Percentiles rank a stretch among this genome's conserved stretches.
Evolutionary conservation across 2,888 invertebrate species (phyloP).

Genomic region (Portevinia maculata): DNA sequence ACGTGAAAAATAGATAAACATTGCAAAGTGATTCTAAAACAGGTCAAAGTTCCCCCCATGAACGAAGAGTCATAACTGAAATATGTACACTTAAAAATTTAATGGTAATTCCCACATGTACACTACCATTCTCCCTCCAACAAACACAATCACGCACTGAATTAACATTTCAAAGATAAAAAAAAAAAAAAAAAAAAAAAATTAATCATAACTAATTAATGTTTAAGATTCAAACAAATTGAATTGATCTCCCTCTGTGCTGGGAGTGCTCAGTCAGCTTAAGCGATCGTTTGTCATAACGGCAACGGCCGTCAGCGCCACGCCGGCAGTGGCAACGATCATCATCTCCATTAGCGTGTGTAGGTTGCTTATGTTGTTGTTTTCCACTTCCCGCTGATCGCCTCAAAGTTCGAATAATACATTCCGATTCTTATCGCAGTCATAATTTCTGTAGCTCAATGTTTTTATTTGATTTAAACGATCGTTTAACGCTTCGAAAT

Average conservation of each 20-base stretch:
- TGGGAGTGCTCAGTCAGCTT: not conserved
- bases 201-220: slow-evolving; percentile 58
- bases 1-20: not conserved
- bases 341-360: slow-evolving; percentile 25
- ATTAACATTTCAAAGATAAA: slow-evolving; percentile 47
- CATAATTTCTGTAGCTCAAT: slow-evolving; percentile 48
- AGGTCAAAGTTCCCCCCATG: not conserved
- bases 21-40: not conserved
- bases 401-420: slow-evolving; percentile 15
- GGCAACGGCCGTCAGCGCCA: slow-evolving; percentile 11
- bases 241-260: slow-evolving; percentile 37
- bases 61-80: not conserved
- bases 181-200: slow-evolving; percentile 18
- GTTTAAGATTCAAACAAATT: slow-evolving; percentile 51
- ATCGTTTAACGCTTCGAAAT: slow-evolving; percentile 58
- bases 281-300: slow-evolving; percentile 23
- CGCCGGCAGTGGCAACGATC: not conserved
- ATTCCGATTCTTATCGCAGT: slow-evolving; percentile 52
- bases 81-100: not conserved
- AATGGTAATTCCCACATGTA: slow-evolving; percentile 11
- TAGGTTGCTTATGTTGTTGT: slow-evolving; percentile 17
- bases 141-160: slow-evolving; percentile 6
- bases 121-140: slow-evolving; percentile 1
- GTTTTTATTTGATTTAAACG: slow-evolving; percentile 60
- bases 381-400: not conserved